These are phyloP conservation scores for Terebella lapidaria DNA, from an alignment of 2,888 invertebrate species.

Conservation along the genomic window DNA sequence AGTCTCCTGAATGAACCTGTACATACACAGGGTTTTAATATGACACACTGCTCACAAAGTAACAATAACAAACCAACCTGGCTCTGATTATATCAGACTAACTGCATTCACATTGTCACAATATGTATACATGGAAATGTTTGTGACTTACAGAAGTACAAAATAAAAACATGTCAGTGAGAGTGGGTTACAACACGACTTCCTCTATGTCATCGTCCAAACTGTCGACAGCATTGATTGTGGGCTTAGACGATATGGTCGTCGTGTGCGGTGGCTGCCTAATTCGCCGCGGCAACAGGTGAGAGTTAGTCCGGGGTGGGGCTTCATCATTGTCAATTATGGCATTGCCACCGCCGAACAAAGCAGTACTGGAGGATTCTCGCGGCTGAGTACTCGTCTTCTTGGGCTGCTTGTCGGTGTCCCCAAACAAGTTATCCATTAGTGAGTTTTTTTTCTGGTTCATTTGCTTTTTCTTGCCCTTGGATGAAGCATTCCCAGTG, in stretches of 20 bases:
- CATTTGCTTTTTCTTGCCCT: not conserved
- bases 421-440: conserved; percentile 41
- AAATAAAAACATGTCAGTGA: no score
- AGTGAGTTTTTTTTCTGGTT: conserved; percentile 31
- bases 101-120: no score
- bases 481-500: conserved; percentile 2
- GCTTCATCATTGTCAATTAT: conserved; percentile 35
- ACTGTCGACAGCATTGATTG: conserved; percentile 38
- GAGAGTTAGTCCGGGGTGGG: conserved; percentile 4
- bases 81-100: no score
- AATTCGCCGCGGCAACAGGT: conserved; percentile 19
- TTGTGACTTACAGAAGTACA: no score
- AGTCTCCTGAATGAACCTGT: no score
- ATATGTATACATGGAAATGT: no score
- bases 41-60: no score
- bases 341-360: conserved; percentile 40
- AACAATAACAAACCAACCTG: no score
- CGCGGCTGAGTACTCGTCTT: not conserved
- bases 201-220: conserved; percentile 49
- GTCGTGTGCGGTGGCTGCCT: conserved; percentile 34
- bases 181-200: conserved; percentile 31
- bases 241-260: conserved; percentile 34
- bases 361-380: conserved; percentile 10
- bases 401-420: no score
- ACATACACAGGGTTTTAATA: no score